A percentile compares a stretch with the other conserved stretches of the same genome.
Evolutionary conservation across 2,113 vertebrate species (phyloP).

Genomic region (Elephas maximus): DNA sequence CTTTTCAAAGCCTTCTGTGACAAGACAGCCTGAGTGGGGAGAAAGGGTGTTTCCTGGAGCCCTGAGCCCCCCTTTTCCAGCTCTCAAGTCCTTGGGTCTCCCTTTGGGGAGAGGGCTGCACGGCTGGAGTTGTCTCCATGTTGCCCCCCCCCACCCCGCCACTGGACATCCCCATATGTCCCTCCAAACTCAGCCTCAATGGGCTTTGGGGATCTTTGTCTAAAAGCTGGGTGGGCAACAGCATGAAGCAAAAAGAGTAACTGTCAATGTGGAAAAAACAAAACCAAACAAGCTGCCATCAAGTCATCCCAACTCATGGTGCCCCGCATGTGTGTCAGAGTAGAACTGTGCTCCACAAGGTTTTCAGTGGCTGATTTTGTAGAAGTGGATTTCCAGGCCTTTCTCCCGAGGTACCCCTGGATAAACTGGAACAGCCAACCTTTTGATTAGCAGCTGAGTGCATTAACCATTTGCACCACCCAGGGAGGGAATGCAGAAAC

Average conservation of each 20-base stretch:
- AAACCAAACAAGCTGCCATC: too few relatives aligned
- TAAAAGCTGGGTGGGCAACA: background rate
- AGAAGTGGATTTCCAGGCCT: background rate
- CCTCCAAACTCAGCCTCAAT: background rate
- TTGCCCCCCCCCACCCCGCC: background rate
- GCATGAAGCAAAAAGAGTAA: background rate
- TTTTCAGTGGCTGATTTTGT: too few relatives aligned
- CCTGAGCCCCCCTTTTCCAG: background rate
- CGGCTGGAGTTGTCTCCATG: background rate
- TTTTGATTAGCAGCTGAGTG: too few relatives aligned
- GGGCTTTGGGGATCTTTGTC: background rate
- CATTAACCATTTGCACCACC: too few relatives aligned
- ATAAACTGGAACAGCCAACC: too few relatives aligned
- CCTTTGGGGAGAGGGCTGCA: background rate
- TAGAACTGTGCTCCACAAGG: too few relatives aligned
- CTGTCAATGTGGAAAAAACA: rapidly evolving
- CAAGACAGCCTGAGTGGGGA: rapidly evolving
- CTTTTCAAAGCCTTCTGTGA: background rate
- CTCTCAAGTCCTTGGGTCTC: background rate
- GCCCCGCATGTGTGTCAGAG: too few relatives aligned
- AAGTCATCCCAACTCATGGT: too few relatives aligned
- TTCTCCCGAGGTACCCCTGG: background rate
- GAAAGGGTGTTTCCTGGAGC: background rate
- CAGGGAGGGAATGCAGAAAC: too few relatives aligned
- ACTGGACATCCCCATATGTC: background rate